Conservation (phyloP, 2,888 invertebrate species). For the Parascotia fuliginaria region DNA sequence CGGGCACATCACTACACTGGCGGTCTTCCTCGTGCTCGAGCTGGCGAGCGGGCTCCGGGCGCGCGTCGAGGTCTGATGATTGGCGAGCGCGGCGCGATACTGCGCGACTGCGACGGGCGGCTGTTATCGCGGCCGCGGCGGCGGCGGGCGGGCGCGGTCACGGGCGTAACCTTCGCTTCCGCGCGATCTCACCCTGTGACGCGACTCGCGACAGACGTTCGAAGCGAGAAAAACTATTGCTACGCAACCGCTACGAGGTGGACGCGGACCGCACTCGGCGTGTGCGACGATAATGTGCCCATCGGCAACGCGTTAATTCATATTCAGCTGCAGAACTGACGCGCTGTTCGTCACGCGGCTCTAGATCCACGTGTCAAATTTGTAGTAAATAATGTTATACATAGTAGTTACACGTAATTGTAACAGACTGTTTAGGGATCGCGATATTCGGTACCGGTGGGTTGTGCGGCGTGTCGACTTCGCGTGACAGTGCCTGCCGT, state of each 20-base stretch:
- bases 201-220: slow-evolving; percentile 53
- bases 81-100: slow-evolving; percentile 76
- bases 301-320: slow-evolving; percentile 37
- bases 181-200: slow-evolving; percentile 77
- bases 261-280: slow-evolving; percentile 39
- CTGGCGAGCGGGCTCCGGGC: slow-evolving; percentile 43
- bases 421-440: slow-evolving; percentile 36
- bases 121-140: slow-evolving; percentile 60
- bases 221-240: slow-evolving; percentile 48
- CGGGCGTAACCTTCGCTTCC: slow-evolving; percentile 83
- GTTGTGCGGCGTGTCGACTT: slow-evolving; percentile 55
- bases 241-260: slow-evolving; percentile 58
- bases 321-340: slow-evolving; percentile 30
- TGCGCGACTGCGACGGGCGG: slow-evolving; percentile 64
- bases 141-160: slow-evolving; percentile 77
- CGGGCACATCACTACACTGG: slow-evolving; percentile 73
- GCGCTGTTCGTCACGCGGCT: slow-evolving; percentile 30
- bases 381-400: slow-evolving; percentile 29
- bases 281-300: slow-evolving; percentile 45
- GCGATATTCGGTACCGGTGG: slow-evolving; percentile 37
- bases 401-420: slow-evolving; percentile 37
- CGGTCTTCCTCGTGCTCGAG: slow-evolving; percentile 36
- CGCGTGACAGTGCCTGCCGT: slow-evolving; percentile 74
- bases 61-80: slow-evolving; percentile 71
- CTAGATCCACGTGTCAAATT: slow-evolving; percentile 33